Conservation (phyloP, 2,888 invertebrate species). For the Cantharis rustica region DNA sequence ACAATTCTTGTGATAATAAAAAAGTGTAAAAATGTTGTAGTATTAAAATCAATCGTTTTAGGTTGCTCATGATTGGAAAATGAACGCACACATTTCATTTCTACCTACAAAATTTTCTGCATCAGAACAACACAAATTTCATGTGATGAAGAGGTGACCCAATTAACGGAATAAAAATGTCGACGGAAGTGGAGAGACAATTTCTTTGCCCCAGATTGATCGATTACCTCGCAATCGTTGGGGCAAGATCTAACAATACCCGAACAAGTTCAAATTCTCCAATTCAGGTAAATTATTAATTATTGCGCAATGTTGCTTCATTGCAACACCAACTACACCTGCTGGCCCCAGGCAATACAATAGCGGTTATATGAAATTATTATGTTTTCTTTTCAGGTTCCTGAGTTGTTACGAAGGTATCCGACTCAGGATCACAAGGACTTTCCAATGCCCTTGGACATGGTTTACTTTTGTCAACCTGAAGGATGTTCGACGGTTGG, state of each 20-base stretch:
- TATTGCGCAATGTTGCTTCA: neutral
- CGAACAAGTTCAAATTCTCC: slow-evolving; percentile 73
- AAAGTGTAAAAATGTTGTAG: neutral
- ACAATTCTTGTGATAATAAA: slow-evolving; percentile 22
- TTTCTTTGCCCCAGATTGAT: slow-evolving; percentile 84
- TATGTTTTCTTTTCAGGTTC: slow-evolving; percentile 68
- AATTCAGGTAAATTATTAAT: slow-evolving; percentile 69
- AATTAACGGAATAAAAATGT: slow-evolving; percentile 44
- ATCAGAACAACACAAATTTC: neutral
- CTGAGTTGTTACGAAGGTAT: slow-evolving; percentile 93
- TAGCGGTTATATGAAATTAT: too few relatives aligned
- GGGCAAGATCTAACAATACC: slow-evolving; percentile 75
- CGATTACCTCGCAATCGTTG: slow-evolving; percentile 97
- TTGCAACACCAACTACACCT: too few relatives aligned
- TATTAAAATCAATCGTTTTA: slow-evolving; percentile 1
- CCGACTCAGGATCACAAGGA: slow-evolving; percentile 96
- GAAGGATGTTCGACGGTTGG: slow-evolving; percentile 96
- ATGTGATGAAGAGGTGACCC: slow-evolving; percentile 45
- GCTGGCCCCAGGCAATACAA: too few relatives aligned
- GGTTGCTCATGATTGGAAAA: slow-evolving; percentile 13
- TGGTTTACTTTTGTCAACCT: slow-evolving; percentile 99
- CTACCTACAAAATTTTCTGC: neutral
- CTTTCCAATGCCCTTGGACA: slow-evolving; percentile 95
- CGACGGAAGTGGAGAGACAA: slow-evolving; percentile 73
- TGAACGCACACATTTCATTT: slow-evolving; percentile 13